Evolutionary conservation across 2,888 invertebrate species (phyloP).

Genomic region (Caenorhabditis auriculariae): DNA sequence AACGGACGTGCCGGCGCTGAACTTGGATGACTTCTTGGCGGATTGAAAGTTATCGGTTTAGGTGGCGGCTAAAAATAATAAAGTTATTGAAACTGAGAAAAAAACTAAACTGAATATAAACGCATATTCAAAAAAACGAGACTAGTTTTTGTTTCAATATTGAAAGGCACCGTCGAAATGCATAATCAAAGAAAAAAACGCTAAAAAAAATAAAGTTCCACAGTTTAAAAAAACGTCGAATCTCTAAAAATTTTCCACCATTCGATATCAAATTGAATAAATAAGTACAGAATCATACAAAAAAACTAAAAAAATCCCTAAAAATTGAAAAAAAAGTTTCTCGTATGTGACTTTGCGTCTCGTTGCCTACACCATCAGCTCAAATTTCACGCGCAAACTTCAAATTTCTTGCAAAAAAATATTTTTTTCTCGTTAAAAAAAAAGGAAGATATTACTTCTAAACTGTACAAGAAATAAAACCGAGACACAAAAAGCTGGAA

Average conservation of each 20-base stretch:
- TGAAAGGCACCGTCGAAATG: conserved; percentile 18
- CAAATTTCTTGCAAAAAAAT: too few species aligned
- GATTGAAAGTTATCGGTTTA: conserved; percentile 20
- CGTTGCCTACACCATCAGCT: too few species aligned
- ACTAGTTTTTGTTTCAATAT: too few species aligned
- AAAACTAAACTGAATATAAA: too few species aligned
- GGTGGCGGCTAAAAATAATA: conserved; percentile 27
- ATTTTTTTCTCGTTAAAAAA: too few species aligned
- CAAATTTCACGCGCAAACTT: too few species aligned
- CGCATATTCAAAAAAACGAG: too few species aligned
- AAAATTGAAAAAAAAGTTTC: background rate
- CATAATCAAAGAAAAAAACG: background rate
- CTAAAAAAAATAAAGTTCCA: background rate
- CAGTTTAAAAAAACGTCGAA: background rate
- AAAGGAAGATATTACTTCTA: background rate
- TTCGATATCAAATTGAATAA: background rate
- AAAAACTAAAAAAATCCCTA: background rate
- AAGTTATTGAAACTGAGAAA: too few species aligned
- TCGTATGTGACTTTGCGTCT: too few species aligned
- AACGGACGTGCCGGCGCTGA: too few species aligned
- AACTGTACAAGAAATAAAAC: background rate
- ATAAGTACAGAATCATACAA: conserved; percentile 1
- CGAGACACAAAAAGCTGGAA: background rate
- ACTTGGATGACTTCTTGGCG: conserved; percentile 36
- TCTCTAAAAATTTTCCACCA: background rate